Base-by-base conservation (phyloP, 64 coral and sea anemone species). In the Actinia tenebrosa region DNA sequence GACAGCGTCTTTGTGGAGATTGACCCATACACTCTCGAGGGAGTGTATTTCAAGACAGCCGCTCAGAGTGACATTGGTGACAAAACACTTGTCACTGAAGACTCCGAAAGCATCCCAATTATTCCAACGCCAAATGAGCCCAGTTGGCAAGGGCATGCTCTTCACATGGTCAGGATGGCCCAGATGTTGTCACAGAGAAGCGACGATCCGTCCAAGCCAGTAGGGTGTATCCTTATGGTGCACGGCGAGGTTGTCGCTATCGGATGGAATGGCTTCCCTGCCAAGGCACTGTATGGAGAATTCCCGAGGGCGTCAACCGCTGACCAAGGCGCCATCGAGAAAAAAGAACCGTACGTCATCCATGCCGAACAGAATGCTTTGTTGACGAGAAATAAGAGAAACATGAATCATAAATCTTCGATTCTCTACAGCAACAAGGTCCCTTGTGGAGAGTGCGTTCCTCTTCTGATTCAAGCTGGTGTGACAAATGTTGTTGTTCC, bases 331-430 rank as follows among this genome's bases (percentile, higher is more conserved):
- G 79, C 44, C 2, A 75, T 26, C 9, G 79, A 81, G 10, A 81
- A 52, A n/a, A 95, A 91, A 63, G 87, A 91, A 25, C 60, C 93
- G 9, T 95, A 95, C 47, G 83, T 95, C 20, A 91, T 95, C 75
- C 93, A 95, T 56, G 90, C 90, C n/a, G 93, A 95, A 27, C 88
- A 94, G 77, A 95, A 95, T 77, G 93, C 93, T 52, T 71, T 95
- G 10, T 27, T 95, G 18, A 85, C 83, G 16, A 46, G 90, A 82
- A 95, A 95, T 55, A 85, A 85, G 14, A 46, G 19, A 46, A 54
- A 84, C 53, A 88, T 87, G 60, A 53, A 61, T 20, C 66, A 80
- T 4, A 44, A 84, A 6, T 85, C 87, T 55, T 86, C 86, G 23
- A 80, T 88, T 45, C 17, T 95, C 30, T 95, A 89, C 77, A 60